A percentile compares a stretch with the other conserved stretches of the same genome.
phyloP scores from a whole-genome alignment of 2,113 vertebrate species.

The Uropsilus gracilis region DNA sequence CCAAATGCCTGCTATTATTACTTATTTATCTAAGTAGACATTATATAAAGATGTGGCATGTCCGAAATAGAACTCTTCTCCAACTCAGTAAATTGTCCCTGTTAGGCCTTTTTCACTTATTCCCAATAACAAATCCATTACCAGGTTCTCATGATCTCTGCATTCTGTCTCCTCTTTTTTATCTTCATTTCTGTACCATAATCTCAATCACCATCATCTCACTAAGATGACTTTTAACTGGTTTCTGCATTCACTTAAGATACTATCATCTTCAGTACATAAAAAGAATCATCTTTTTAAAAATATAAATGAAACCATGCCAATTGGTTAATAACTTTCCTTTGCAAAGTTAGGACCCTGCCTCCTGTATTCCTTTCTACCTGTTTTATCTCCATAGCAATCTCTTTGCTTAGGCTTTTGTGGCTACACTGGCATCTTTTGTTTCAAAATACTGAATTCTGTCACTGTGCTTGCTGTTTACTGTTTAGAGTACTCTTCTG shows the following conservation, averaged over 20 bases:
- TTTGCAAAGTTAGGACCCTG: constrained; percentile 13
- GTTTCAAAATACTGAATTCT: background rate
- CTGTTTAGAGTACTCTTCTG: no score
- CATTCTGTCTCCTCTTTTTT: background rate
- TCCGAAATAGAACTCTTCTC: constrained; percentile 19
- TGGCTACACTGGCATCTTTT: background rate
- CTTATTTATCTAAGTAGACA: background rate
- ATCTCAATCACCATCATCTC: background rate
- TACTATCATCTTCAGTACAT: background rate
- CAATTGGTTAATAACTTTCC: background rate
- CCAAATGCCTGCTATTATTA: background rate
- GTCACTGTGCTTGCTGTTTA: no score
- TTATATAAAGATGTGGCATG: background rate
- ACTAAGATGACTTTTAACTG: background rate
- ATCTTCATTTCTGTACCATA: background rate
- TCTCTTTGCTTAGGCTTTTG: background rate
- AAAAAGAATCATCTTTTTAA: constrained; percentile 10
- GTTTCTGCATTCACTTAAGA: background rate
- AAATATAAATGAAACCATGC: background rate
- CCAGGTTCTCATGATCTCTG: constrained; percentile 16
- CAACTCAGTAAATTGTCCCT: background rate
- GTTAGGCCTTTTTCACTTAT: background rate
- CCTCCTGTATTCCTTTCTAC: background rate
- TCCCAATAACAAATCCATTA: background rate
- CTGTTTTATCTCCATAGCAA: background rate